Evolutionary conservation across 2,113 vertebrate species (phyloP).

Genomic region (Muscicapa adusta): DNA sequence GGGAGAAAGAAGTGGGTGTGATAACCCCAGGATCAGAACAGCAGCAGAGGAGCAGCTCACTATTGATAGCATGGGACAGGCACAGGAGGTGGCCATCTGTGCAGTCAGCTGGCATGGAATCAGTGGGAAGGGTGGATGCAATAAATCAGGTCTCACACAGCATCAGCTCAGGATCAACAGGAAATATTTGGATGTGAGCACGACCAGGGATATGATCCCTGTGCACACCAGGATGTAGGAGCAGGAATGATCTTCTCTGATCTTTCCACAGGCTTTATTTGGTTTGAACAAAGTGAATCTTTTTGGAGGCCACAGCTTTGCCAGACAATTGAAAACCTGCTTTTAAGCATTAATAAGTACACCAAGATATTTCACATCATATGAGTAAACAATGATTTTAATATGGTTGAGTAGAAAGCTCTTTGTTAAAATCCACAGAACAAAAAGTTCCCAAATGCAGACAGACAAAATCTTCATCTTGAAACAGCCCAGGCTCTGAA

Average conservation of each 20-base stretch:
- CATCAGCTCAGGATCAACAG: background rate
- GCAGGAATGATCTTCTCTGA: background rate
- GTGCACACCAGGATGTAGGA: background rate
- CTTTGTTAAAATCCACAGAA: background rate
- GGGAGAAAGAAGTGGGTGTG: background rate
- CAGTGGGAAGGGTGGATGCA: background rate
- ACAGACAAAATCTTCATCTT: background rate
- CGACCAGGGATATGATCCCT: fast-evolving
- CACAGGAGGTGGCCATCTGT: background rate
- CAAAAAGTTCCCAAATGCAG: background rate
- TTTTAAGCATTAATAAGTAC: background rate
- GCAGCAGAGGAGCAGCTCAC: background rate
- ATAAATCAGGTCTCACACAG: background rate
- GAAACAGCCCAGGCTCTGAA: background rate
- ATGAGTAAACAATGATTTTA: background rate
- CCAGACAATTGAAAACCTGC: background rate
- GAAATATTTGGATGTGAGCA: background rate
- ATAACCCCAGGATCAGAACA: background rate
- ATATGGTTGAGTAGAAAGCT: background rate
- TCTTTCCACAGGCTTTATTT: background rate
- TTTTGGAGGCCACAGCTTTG: background rate
- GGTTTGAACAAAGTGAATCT: background rate
- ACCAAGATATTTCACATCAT: background rate
- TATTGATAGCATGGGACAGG: background rate
- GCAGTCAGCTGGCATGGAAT: background rate